Evolutionary conservation across 2,888 invertebrate species (phyloP).

Genomic region (Aelia acuminata): DNA sequence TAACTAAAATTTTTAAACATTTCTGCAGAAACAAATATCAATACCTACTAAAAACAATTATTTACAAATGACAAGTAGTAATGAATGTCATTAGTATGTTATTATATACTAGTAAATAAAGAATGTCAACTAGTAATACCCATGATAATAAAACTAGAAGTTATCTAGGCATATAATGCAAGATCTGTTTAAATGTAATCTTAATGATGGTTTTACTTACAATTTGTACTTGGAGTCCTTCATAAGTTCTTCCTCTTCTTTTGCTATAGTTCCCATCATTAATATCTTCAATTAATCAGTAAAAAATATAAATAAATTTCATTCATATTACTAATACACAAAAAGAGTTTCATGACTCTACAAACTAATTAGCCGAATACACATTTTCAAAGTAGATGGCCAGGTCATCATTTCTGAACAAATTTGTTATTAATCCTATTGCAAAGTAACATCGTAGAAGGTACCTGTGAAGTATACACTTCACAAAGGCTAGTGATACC

Average conservation of each 20-base stretch:
- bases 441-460: conserved; percentile 29
- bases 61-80: not conserved
- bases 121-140: not conserved
- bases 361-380: not conserved
- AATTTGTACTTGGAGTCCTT: conserved; percentile 86
- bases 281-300: conserved; percentile 44
- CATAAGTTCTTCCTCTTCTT: conserved; percentile 86
- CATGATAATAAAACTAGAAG: not conserved
- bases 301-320: not conserved
- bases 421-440: not conserved
- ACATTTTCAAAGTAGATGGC: not conserved
- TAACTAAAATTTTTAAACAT: not conserved
- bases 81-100: too few species aligned
- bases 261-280: conserved; percentile 71
- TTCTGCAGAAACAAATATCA: not conserved
- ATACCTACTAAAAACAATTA: not conserved
- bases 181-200: not conserved
- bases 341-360: conserved; percentile 40
- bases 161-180: not conserved
- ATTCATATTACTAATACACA: not conserved
- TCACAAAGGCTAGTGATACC: conserved; percentile 51
- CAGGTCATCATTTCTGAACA: not conserved
- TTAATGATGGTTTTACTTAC: conserved; percentile 69
- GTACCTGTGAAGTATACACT: conserved; percentile 51
- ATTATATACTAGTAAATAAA: too few species aligned